Base-by-base conservation (phyloP, 2,113 vertebrate species). In the Amazona guildingii region DNA sequence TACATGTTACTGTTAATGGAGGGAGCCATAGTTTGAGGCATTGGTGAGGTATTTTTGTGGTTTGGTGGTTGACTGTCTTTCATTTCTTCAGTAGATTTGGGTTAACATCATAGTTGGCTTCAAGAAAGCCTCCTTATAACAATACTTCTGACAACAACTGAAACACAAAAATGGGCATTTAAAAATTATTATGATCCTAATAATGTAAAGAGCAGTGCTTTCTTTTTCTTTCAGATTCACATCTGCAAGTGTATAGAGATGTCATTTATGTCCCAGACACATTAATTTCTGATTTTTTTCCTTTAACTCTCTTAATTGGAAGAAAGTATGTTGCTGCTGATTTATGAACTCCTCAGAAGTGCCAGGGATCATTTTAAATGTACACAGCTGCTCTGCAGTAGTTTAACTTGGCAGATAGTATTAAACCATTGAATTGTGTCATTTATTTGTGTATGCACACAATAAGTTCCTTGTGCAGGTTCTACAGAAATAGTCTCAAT, bases 401-500 rank as follows among this genome's bases (percentile, higher is more conserved):
- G 97, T 98, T 98, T 98, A 97, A 97, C 98, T 98, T 98, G 98
- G 98, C 98, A 98, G 98, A 98, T 98, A 97, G 97, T 63, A 96
- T 97, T 95, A 97, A 97, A 96, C 97, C 93, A 95, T 98, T 96
- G 97, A 97, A 95, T 98, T 98, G 98, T 98, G 98, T 98, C 98
- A 98, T 98, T 98, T 98, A 97, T 98, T 98, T 98, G 98, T 98
- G 79, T 93, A 97, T 95, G 95, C 96, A 79, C 95, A 98, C 98
- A 98, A 98, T 98, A 96, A 97, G 93, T 97, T 98, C 98, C 98
- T 98, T 98, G 97, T 98, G 96, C 96, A 98, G 97, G 97, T 98
- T 98, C 96, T 95, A 98, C 92, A 95, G 93, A 97, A 97, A 95
- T 95, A 95, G 86, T 94, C 91, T 81, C 70, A 90, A 92, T 73